Base-by-base conservation (phyloP, 2,888 invertebrate species). In the Sisyra nigra region DNA sequence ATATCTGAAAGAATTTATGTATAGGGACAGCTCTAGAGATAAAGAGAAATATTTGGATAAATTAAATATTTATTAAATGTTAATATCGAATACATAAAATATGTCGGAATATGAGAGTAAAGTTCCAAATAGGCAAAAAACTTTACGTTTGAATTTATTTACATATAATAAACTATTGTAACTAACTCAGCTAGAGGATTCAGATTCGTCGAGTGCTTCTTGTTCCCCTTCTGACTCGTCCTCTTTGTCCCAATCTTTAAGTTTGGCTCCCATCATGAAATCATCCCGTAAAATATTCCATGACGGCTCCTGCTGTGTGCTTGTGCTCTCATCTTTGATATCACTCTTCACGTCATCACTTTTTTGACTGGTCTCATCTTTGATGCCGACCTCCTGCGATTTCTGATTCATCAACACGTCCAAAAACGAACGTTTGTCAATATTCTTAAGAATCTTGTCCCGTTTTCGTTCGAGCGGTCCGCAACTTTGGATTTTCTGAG, bases 211-310 rank as follows among this genome's bases (percentile, higher is more conserved):
- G 7, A 24, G 24, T 7, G 3, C 7, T 24, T 24, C 24, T 24
- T 24, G 24, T 24, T 24, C 24, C 3, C 7, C 24, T 24, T 24
- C 24, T 7, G 24, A 24, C 24, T 3, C 3, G 3, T 24, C 24
- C 7, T 82, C 74, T 61, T 85, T 84, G 57, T 91, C 87, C 92
- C 92, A 92, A 61, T 91, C 87, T 64, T 88, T 89, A 65, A 89
- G 73, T 63, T 82, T 83, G 24, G 83, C 80, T 48, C 82, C 84
- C 71, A 86, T 83, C 78, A 88, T 84, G 57, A 86, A 93, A 61
- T 92, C 88, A 55, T 89, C 86, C 48, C 81, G 67, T 18, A 80
- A 57, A 31, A 77, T 77, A 64, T 65, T 72, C 79, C 79, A 80
- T 51, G 68, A 71, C 3, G 62, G 54, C 42, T 61, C 59, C 37